phyloP scores from a whole-genome alignment of 2,797 vertebrate genomes.

The Loris lydekkerianus region DNA sequence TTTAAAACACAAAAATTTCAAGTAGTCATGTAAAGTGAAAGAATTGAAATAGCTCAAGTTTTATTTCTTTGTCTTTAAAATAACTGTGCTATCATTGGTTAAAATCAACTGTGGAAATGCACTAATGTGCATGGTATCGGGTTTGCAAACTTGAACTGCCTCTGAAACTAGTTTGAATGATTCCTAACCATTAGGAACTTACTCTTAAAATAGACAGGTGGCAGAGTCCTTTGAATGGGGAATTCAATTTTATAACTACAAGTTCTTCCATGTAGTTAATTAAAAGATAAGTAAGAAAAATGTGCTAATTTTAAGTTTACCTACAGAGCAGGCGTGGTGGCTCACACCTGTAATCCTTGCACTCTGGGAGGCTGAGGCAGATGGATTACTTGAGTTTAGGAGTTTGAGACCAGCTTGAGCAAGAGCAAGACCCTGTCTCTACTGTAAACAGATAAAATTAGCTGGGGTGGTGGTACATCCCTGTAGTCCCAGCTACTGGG shows the following conservation, averaged over 20 bases:
- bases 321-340: not conserved
- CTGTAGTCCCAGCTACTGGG: too few species aligned
- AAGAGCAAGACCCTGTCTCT: too few species aligned
- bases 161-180: not conserved
- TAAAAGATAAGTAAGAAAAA: conserved; percentile 42
- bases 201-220: not conserved
- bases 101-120: not conserved
- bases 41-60: conserved; percentile 18
- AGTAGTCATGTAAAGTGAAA: not conserved
- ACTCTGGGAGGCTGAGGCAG: too few species aligned
- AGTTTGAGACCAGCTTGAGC: too few species aligned
- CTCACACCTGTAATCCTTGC: too few species aligned
- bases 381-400: too few species aligned
- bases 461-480: too few species aligned
- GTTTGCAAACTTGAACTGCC: not conserved
- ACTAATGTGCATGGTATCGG: not conserved
- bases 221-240: not conserved
- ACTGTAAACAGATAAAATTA: too few species aligned
- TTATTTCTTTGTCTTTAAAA: conserved; percentile 34
- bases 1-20: conserved; percentile 51
- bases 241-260: not conserved
- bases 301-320: not conserved
- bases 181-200: not conserved
- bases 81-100: not conserved
- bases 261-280: not conserved